These are phyloP conservation scores for Crotalus helleri DNA, from an alignment of 2,113 vertebrate genomes.

Conservation along the genomic window DNA sequence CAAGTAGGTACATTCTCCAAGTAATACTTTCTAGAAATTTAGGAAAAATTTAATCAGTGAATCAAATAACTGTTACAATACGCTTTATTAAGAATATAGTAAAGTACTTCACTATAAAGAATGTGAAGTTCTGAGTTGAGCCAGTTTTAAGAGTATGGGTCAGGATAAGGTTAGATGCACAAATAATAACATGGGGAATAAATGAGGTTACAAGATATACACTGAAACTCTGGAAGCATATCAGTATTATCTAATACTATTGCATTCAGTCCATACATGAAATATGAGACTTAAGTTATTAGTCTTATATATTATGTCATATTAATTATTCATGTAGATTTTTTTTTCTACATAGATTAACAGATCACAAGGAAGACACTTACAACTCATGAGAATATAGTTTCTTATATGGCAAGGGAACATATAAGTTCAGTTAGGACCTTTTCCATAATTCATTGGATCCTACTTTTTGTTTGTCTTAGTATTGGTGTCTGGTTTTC, in stretches of 20 bases:
- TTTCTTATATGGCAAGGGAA: background rate
- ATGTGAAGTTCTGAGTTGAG: background rate
- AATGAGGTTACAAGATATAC: background rate
- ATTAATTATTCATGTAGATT: background rate
- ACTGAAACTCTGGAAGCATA: background rate
- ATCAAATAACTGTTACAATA: background rate
- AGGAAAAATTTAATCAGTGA: background rate
- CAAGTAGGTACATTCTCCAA: background rate
- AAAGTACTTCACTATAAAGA: background rate
- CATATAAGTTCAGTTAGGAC: background rate
- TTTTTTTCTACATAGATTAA: background rate
- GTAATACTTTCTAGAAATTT: background rate
- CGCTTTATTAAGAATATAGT: background rate
- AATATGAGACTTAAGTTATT: background rate
- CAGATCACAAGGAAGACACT: background rate
- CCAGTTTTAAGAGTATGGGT: background rate
- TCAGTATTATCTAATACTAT: background rate
- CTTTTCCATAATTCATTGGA: background rate
- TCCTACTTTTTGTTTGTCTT: background rate
- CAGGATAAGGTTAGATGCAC: background rate
- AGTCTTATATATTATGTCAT: background rate
- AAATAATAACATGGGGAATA: background rate
- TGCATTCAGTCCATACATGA: background rate
- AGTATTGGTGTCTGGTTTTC: background rate
- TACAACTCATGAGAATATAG: background rate